Evolutionary conservation across 1,140 invertebrate genomes (phyloP).

Genomic region (Asbolus verrucosus): DNA sequence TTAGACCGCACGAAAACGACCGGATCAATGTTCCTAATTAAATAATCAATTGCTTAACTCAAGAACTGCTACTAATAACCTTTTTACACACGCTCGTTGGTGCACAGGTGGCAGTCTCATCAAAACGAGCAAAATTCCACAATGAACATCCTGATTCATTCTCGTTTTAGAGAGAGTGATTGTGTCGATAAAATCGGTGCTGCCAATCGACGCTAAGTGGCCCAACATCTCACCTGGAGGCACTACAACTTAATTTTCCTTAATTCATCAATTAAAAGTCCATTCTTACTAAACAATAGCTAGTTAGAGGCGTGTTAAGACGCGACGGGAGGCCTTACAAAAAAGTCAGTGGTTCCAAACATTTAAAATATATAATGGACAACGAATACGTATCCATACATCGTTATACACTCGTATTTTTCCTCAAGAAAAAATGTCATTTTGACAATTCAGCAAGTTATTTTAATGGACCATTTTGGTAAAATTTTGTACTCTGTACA

Average conservation of each 20-base stretch:
- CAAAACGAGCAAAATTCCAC: background rate
- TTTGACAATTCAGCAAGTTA: too few species aligned
- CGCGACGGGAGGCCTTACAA: conserved; percentile 30
- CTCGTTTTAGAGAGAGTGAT: conserved; percentile 13
- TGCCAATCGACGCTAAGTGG: conserved; percentile 50
- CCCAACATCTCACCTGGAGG: conserved; percentile 48
- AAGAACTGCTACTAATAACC: conserved; percentile 35
- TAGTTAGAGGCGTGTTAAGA: conserved; percentile 40
- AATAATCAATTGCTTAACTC: conserved; percentile 61
- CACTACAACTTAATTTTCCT: conserved; percentile 47
- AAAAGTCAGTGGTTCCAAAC: background rate
- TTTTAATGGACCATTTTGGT: too few species aligned
- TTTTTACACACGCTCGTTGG: conserved; percentile 26
- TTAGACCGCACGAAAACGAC: conserved; percentile 62
- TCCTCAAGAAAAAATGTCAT: too few species aligned
- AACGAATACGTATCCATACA: too few species aligned
- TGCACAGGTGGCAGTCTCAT: conserved; percentile 3
- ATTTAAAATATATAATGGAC: too few species aligned
- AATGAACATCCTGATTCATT: conserved; percentile 4
- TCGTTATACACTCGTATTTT: too few species aligned
- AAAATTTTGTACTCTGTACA: too few species aligned
- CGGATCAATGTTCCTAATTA: conserved; percentile 62
- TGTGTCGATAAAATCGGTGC: conserved; percentile 47
- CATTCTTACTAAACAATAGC: conserved; percentile 49
- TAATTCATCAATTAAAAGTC: conserved; percentile 50